Conservation (phyloP, 2,888 invertebrate genomes). For the Tenthredo mesomela region DNA sequence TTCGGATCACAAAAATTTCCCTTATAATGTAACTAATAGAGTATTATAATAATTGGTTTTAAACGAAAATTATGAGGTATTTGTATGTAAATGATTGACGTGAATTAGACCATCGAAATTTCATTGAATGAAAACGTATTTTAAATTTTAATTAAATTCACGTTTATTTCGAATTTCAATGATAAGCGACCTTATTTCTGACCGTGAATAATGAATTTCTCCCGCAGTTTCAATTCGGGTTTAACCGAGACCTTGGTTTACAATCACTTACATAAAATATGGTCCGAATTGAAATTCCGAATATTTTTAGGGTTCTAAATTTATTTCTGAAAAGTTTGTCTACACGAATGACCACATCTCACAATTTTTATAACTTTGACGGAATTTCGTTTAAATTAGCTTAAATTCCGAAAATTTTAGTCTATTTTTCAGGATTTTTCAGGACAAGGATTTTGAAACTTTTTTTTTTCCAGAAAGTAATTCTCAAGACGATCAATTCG, state of each 20-base stretch:
- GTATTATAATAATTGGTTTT: neutral
- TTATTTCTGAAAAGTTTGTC: too few species aligned
- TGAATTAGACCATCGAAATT: neutral
- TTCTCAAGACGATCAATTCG: too few species aligned
- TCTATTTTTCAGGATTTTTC: too few species aligned
- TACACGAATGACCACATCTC: too few species aligned
- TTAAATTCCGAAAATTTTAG: too few species aligned
- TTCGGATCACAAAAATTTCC: neutral
- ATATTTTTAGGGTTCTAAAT: too few species aligned
- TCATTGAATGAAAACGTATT: neutral
- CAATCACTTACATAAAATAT: too few species aligned
- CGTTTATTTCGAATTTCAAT: neutral
- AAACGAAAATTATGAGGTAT: neutral
- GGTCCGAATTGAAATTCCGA: neutral
- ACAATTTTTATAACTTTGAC: too few species aligned
- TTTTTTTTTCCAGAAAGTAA: too few species aligned
- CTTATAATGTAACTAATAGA: rapidly evolving
- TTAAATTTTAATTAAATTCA: neutral
- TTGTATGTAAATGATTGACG: neutral
- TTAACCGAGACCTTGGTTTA: too few species aligned
- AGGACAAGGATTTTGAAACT: too few species aligned
- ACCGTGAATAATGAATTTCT: neutral
- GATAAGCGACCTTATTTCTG: neutral
- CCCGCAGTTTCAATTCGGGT: neutral
- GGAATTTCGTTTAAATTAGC: too few species aligned